phyloP scores from a whole-genome alignment of 2,888 invertebrate genomes.

The Tipula helvola region DNA sequence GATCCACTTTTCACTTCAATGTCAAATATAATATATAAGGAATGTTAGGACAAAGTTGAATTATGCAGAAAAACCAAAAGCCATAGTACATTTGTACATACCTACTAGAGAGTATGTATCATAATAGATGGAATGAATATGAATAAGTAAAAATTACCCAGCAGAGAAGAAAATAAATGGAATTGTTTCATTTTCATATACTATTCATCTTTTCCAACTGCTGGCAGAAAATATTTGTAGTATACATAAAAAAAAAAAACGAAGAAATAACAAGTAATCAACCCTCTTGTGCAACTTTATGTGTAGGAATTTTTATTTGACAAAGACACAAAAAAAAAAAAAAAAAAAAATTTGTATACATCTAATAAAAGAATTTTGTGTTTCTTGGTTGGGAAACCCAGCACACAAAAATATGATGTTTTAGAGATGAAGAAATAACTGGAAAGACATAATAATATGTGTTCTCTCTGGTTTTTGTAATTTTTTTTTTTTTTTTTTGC shows the following conservation, averaged over 20 bases:
- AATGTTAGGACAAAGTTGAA: not conserved
- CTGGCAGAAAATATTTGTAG: not conserved
- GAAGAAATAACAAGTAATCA: not conserved
- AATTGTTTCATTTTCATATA: not conserved
- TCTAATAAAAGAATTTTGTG: not conserved
- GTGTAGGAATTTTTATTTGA: not conserved
- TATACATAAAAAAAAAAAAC: not conserved
- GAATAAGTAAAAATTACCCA: not conserved
- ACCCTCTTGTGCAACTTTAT: slow-evolving; percentile 4
- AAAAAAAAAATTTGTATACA: not conserved
- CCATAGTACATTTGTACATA: not conserved
- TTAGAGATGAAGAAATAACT: not conserved
- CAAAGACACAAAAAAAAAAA: not conserved
- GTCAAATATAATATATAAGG: not conserved
- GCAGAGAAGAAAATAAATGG: not conserved
- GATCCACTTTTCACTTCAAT: not conserved
- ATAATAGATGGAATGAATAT: not conserved
- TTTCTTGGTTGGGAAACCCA: not conserved
- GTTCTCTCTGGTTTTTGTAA: not conserved
- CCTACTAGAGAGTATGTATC: not conserved
- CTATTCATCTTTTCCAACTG: not conserved
- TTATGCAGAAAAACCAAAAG: not conserved
- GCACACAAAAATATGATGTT: not conserved
- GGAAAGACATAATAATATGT: slow-evolving; percentile 4
- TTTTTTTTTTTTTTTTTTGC: not conserved